A percentile compares a stretch with the other conserved stretches of the same genome.
Evolutionary conservation across 2,797 vertebrate species (phyloP).

Genomic region (Eulemur rubriventer): DNA sequence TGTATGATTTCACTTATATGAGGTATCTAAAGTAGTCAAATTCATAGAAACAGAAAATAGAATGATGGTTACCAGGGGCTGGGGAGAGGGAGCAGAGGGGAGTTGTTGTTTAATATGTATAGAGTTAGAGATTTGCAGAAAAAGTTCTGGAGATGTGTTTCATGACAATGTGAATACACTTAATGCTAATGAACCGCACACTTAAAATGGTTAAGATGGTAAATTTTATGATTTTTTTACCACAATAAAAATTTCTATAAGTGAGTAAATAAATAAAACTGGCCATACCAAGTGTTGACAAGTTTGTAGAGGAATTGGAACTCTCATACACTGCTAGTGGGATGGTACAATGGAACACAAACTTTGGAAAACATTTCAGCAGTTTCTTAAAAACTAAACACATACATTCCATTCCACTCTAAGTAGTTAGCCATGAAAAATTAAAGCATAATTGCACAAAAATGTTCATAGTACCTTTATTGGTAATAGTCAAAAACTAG

Average conservation of each 20-base stretch:
- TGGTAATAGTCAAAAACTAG: not conserved
- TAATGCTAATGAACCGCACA: not conserved
- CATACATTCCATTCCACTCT: not conserved
- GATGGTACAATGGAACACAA: not conserved
- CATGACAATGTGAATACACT: not conserved
- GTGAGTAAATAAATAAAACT: not conserved
- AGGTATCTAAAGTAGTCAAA: not conserved
- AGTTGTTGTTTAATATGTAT: not conserved
- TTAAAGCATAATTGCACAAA: not conserved
- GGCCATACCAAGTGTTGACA: not conserved
- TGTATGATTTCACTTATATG: not conserved
- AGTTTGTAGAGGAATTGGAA: not conserved
- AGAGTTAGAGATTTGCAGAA: not conserved
- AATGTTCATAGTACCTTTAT: not conserved
- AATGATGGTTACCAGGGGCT: not conserved
- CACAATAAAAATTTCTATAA: not conserved
- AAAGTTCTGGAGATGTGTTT: not conserved
- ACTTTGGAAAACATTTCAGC: not conserved
- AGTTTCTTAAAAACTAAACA: not conserved
- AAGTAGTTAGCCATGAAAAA: not conserved
- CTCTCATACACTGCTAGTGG: too few species aligned
- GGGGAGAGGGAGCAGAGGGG: fast-evolving
- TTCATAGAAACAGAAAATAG: not conserved
- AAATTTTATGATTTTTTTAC: not conserved
- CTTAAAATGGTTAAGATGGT: not conserved